Conservation (phyloP, 1,140 invertebrate species). For the Aphis craccivora region DNA sequence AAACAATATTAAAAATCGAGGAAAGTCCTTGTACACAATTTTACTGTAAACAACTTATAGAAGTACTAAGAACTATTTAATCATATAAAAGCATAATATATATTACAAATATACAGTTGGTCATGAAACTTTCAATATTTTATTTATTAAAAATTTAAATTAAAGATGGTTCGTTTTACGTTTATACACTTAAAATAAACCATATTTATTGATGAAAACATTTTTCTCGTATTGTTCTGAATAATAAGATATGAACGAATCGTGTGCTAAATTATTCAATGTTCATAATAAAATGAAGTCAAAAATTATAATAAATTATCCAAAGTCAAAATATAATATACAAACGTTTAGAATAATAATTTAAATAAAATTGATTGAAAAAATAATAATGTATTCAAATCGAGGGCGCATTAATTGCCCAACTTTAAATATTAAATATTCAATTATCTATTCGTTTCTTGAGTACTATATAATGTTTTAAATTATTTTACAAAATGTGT, state of each 20-base stretch:
- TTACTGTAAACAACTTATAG: no score
- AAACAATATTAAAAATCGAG: no score
- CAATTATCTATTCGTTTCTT: not conserved
- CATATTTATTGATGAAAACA: not conserved
- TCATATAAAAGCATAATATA: no score
- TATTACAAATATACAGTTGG: no score
- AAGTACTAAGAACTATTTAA: no score
- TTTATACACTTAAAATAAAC: no score
- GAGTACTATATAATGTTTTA: not conserved
- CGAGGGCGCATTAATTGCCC: not conserved
- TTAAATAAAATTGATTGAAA: slow-evolving; percentile 32
- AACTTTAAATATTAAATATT: not conserved
- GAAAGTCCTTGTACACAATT: no score
- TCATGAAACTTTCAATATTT: no score
- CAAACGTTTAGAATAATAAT: not conserved
- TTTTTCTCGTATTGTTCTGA: not conserved
- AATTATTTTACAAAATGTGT: not conserved
- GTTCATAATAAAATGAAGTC: not conserved
- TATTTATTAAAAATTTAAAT: no score
- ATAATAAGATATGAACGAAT: not conserved
- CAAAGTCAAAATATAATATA: slow-evolving; percentile 17
- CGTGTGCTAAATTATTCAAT: not conserved
- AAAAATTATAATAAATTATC: not conserved
- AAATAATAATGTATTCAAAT: not conserved
- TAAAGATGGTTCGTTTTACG: no score